Conservation (phyloP, 2,888 invertebrate genomes). For the Eristalis intricaria region DNA sequence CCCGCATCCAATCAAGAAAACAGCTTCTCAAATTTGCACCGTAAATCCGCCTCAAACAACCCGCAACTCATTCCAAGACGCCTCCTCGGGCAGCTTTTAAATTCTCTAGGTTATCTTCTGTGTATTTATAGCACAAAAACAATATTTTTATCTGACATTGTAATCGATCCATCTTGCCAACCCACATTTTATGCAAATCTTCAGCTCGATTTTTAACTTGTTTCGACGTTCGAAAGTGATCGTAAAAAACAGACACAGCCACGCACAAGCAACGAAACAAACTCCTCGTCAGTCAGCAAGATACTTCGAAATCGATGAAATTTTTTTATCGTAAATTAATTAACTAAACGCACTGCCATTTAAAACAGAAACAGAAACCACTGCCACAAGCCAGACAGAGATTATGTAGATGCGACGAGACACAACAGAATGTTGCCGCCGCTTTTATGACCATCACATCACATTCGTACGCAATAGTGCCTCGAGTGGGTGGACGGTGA, state of each 20-base stretch:
- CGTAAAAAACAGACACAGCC: conserved; percentile 9
- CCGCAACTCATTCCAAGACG: neutral
- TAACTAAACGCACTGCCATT: conserved; percentile 2
- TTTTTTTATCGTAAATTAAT: conserved; percentile 47
- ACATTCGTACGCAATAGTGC: conserved; percentile 15
- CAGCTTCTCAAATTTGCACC: neutral
- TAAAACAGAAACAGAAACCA: neutral
- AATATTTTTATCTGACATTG: conserved; percentile 39
- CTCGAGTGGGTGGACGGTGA: conserved; percentile 53
- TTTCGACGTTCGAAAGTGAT: conserved; percentile 43
- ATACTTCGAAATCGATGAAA: conserved; percentile 6
- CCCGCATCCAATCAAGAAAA: neutral
- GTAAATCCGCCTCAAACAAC: neutral
- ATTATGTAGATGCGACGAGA: conserved; percentile 47
- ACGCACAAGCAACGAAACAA: neutral
- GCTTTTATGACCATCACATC: neutral
- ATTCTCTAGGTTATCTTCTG: neutral
- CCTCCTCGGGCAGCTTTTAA: neutral
- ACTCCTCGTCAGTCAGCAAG: neutral
- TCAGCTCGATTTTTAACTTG: neutral
- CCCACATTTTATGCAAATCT: conserved; percentile 41
- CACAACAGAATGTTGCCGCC: conserved; percentile 16
- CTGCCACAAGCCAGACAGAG: neutral
- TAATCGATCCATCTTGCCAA: conserved; percentile 14
- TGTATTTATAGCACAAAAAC: conserved; percentile 26